These are phyloP conservation scores for Melanotaenia maccullochi DNA, from an alignment of 2,797 vertebrate species.

Conservation along the genomic window DNA sequence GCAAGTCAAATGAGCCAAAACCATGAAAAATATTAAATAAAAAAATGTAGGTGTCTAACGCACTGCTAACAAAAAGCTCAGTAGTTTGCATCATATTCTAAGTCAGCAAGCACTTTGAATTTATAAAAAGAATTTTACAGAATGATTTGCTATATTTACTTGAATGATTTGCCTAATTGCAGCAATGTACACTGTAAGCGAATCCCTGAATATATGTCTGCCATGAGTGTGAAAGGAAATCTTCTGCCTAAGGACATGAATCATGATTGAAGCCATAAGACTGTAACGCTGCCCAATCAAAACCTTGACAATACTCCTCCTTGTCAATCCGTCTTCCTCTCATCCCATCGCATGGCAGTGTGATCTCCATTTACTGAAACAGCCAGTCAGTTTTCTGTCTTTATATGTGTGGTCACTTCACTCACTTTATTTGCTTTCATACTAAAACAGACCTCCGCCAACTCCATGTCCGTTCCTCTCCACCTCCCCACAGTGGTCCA, in stretches of 20 bases:
- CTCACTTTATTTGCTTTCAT: not conserved
- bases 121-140: not conserved
- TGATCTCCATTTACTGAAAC: slow-evolving; percentile 25
- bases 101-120: not conserved
- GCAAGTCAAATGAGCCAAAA: not conserved
- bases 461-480: not conserved
- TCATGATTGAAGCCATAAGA: slow-evolving; percentile 24
- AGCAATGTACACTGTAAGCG: not conserved
- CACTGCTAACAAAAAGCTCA: too few relatives aligned
- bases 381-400: slow-evolving; percentile 10
- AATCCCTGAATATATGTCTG: not conserved
- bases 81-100: not conserved
- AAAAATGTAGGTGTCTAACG: too few relatives aligned
- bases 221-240: slow-evolving; percentile 21
- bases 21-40: not conserved
- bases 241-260: slow-evolving; percentile 35
- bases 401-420: slow-evolving; percentile 3
- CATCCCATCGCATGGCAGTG: slow-evolving; percentile 47
- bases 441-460: slow-evolving; percentile 15
- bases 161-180: slow-evolving; percentile 1
- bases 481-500: not conserved
- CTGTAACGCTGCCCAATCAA: slow-evolving; percentile 42
- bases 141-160: slow-evolving; percentile 2
- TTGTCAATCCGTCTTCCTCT: slow-evolving; percentile 11
- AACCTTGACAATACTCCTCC: slow-evolving; percentile 22